Conservation (phyloP, 2,888 invertebrate species). For the Melikaiella ostensackeni region DNA sequence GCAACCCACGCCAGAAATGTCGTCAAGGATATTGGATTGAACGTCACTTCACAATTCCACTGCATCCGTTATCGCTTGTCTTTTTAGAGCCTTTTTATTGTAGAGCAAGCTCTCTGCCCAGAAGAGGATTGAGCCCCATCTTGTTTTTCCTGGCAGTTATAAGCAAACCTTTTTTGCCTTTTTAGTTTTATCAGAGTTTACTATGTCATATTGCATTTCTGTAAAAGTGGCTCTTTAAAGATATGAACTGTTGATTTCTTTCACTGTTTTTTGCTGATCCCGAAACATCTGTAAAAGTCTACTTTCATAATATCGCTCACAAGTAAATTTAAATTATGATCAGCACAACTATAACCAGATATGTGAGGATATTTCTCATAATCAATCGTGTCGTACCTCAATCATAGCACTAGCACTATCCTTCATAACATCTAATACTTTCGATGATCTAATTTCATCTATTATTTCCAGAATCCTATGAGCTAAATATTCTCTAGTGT, state of each 20-base stretch:
- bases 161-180: no score
- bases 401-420: neutral
- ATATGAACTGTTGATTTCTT: neutral
- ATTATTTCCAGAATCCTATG: constrained; percentile 41
- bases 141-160: neutral
- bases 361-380: neutral
- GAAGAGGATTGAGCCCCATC: neutral
- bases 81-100: neutral
- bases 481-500: constrained; percentile 46
- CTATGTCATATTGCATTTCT: neutral
- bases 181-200: neutral
- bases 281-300: neutral
- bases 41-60: neutral
- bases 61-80: neutral
- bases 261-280: neutral
- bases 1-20: neutral
- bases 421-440: constrained; percentile 43
- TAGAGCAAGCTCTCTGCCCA: neutral
- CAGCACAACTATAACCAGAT: neutral
- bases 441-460: neutral
- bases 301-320: neutral
- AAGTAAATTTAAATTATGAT: neutral
- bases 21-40: neutral
- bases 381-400: neutral
- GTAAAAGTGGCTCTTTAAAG: neutral